phyloP scores from a whole-genome alignment of 2,888 invertebrate species.

The Steromphala cineraria region DNA sequence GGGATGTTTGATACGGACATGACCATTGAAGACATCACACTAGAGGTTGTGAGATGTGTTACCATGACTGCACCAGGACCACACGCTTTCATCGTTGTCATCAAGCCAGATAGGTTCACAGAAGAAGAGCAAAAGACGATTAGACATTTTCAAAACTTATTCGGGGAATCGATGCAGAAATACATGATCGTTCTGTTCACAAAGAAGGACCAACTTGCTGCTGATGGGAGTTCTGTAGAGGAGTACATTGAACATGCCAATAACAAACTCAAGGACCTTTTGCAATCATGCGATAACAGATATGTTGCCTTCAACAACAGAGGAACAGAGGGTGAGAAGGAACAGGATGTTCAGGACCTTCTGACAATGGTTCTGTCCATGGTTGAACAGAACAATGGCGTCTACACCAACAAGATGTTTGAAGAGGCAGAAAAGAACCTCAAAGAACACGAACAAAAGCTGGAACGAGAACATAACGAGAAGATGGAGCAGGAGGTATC shows the following conservation, averaged over 20 bases:
- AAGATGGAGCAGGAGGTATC: neutral
- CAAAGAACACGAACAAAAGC: neutral
- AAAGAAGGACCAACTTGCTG: slow-evolving; percentile 27
- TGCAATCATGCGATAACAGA: slow-evolving; percentile 15
- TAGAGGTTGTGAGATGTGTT: slow-evolving; percentile 31
- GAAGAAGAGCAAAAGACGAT: slow-evolving; percentile 37
- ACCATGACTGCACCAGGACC: slow-evolving; percentile 32
- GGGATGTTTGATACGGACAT: slow-evolving; percentile 35
- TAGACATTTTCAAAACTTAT: slow-evolving; percentile 21
- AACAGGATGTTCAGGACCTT: slow-evolving; percentile 5
- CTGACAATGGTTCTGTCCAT: slow-evolving; percentile 15
- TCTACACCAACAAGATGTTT: slow-evolving; percentile 35
- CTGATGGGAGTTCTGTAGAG: slow-evolving; percentile 20
- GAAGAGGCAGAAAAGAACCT: slow-evolving; percentile 24
- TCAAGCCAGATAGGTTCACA: slow-evolving; percentile 30
- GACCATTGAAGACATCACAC: slow-evolving; percentile 12
- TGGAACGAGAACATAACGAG: neutral
- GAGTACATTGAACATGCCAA: slow-evolving; percentile 24
- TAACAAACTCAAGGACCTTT: slow-evolving; percentile 5
- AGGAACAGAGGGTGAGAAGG: neutral
- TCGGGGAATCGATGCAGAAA: slow-evolving; percentile 22
- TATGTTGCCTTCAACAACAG: slow-evolving; percentile 28
- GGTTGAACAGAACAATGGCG: slow-evolving; percentile 19
- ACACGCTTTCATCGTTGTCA: slow-evolving; percentile 33
- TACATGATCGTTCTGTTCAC: slow-evolving; percentile 33